phyloP scores from a whole-genome alignment of 2,797 vertebrate species.

The Choloepus didactylus region DNA sequence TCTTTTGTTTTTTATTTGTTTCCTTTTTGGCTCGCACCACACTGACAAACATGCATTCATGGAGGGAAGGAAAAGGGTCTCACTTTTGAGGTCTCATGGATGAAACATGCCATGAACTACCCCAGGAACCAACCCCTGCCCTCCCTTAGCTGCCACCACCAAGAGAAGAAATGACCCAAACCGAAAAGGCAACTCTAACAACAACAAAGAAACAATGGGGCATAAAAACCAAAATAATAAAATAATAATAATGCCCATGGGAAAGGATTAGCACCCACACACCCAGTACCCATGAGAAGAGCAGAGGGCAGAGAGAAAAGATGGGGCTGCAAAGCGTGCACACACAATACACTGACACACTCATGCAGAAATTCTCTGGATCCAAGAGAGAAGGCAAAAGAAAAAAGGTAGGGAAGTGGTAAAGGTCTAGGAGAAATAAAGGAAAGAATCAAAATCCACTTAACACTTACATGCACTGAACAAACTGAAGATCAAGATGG shows the following conservation, averaged over 20 bases:
- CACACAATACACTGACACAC: conserved; percentile 77
- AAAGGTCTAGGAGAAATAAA: neutral
- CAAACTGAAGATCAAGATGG: conserved; percentile 79
- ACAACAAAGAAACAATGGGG: conserved; percentile 77
- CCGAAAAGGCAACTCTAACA: conserved; percentile 40
- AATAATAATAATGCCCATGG: conserved; percentile 26
- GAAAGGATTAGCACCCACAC: conserved; percentile 56
- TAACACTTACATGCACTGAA: conserved; percentile 90
- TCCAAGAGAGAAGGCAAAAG: conserved; percentile 71
- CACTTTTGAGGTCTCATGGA: conserved; percentile 89
- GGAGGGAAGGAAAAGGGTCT: conserved; percentile 76
- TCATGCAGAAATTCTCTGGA: conserved; percentile 85
- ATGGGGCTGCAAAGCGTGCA: conserved; percentile 80
- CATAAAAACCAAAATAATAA: conserved; percentile 72
- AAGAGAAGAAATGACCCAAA: conserved; percentile 35
- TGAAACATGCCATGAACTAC: conserved; percentile 91
- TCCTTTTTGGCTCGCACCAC: conserved; percentile 86
- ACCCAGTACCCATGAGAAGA: conserved; percentile 77
- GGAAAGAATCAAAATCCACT: conserved; percentile 75
- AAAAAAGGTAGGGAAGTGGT: neutral
- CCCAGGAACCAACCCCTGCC: conserved; percentile 78
- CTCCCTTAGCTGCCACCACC: conserved; percentile 57
- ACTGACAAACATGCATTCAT: conserved; percentile 91
- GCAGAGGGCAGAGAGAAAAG: conserved; percentile 66
- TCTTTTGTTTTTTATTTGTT: conserved; percentile 84